These are phyloP conservation scores for Zalophus californianus DNA, from an alignment of 2,797 vertebrate species.

Conservation along the genomic window DNA sequence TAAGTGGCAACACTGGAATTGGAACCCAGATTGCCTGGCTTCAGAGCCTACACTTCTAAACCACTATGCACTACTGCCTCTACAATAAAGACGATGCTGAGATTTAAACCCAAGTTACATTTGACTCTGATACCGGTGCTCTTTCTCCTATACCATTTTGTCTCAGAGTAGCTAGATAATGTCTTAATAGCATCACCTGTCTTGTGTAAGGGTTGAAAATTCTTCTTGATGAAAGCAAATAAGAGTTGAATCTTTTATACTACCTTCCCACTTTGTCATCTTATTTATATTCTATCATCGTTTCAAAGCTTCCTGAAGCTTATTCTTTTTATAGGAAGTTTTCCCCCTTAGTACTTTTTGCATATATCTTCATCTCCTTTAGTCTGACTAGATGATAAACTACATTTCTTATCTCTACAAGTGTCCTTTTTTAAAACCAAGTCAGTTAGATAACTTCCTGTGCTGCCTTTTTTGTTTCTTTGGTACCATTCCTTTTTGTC, in stretches of 20 bases:
- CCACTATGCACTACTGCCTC: not conserved
- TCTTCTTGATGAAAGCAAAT: not conserved
- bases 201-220: not conserved
- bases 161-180: not conserved
- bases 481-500: not conserved
- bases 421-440: not conserved
- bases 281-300: not conserved
- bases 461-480: not conserved
- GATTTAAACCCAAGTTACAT: conserved; percentile 6
- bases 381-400: not conserved
- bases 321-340: not conserved
- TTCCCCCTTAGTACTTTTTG: not conserved
- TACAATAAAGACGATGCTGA: not conserved
- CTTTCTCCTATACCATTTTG: not conserved
- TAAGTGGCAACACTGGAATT: not conserved
- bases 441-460: not conserved
- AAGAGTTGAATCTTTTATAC: not conserved
- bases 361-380: not conserved
- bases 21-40: not conserved
- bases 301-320: not conserved
- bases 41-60: not conserved
- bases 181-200: not conserved
- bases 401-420: not conserved
- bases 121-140: not conserved
- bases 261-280: not conserved